A percentile compares a stretch with the other conserved stretches of the same genome.
Evolutionary conservation across 2,113 vertebrate genomes (phyloP).

Genomic region (Megaptera novaeangliae): DNA sequence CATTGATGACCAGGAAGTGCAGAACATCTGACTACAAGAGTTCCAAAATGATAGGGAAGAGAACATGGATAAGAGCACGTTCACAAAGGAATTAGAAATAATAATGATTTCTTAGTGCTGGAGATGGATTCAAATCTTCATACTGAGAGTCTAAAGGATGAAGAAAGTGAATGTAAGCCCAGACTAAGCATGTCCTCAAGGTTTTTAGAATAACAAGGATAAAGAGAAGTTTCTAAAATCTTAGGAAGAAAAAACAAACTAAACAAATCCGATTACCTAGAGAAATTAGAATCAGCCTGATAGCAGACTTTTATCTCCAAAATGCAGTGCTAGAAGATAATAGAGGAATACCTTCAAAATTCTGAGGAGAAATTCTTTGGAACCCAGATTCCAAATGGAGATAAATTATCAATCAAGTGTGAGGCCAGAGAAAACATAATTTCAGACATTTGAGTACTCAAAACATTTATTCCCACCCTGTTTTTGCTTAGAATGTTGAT

Average conservation of each 20-base stretch:
- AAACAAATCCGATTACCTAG: neutral
- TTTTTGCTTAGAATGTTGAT: neutral
- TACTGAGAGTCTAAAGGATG: neutral
- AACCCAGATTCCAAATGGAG: neutral
- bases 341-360: neutral
- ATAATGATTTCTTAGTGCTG: neutral
- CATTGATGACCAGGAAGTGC: neutral
- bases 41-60: neutral
- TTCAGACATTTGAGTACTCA: neutral
- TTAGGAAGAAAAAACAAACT: neutral
- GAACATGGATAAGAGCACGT: neutral
- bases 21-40: neutral
- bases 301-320: neutral
- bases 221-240: neutral
- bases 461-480: neutral
- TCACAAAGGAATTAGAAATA: neutral
- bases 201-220: neutral
- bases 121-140: neutral
- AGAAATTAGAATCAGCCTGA: neutral
- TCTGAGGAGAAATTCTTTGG: neutral
- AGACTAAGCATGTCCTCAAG: neutral
- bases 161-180: neutral
- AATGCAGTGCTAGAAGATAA: neutral
- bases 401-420: neutral
- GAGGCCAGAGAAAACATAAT: neutral